These are phyloP conservation scores for Drosophila tropicalis DNA, from an alignment of 1,140 invertebrate species.

Conservation along the genomic window DNA sequence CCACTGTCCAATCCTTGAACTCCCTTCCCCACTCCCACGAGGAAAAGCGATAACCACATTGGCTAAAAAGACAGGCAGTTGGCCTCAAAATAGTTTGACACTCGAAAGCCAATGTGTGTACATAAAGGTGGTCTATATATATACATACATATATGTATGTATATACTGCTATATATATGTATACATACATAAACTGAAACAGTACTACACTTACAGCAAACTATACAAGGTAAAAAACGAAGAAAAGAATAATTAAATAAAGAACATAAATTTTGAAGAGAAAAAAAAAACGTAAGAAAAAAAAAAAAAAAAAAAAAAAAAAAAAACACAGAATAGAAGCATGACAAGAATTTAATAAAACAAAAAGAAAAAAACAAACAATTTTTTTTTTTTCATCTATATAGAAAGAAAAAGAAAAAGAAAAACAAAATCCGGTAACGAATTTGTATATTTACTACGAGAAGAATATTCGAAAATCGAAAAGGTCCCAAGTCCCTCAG, in stretches of 20 bases:
- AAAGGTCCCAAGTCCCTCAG: not conserved
- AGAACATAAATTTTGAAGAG: constrained; percentile 29
- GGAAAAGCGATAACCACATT: constrained; percentile 1
- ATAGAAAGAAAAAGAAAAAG: constrained; percentile 44
- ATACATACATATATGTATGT: constrained; percentile 26
- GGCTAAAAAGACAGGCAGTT: constrained; percentile 15
- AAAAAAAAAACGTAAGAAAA: constrained; percentile 44
- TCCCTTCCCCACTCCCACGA: not conserved
- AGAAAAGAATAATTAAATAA: constrained; percentile 35
- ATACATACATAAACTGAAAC: constrained; percentile 53
- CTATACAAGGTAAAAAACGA: constrained; percentile 75
- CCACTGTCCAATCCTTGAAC: not conserved
- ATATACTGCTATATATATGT: constrained; percentile 25
- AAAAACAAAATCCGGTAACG: constrained; percentile 68
- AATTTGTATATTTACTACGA: constrained; percentile 81
- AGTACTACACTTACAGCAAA: constrained; percentile 80
- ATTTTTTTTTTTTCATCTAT: constrained; percentile 75
- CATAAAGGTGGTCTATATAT: constrained; percentile 47
- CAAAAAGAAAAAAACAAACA: constrained; percentile 22
- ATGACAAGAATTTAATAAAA: constrained; percentile 75
- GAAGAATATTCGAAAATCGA: constrained; percentile 23
- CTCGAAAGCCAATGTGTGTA: constrained; percentile 61
- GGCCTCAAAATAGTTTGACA: constrained; percentile 35
- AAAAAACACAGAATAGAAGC: constrained; percentile 67
- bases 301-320: constrained; percentile 47